Base-by-base conservation (phyloP, 2,113 vertebrate species). In the Takifugu bimaculatus region DNA sequence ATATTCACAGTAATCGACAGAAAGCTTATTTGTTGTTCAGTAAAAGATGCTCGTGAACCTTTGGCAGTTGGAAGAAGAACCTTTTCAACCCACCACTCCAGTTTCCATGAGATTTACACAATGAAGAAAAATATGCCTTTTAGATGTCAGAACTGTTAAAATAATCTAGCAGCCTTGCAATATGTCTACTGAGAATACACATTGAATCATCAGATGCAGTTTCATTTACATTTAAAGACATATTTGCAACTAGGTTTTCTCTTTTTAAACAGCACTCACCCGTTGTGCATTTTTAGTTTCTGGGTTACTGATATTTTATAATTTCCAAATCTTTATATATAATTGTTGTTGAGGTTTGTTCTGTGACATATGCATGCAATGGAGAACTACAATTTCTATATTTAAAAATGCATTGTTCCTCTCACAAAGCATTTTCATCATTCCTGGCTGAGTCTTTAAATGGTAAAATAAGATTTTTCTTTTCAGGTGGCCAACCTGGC, bases 401-500 rank as follows among this genome's bases (percentile, higher is more conserved):
- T 62, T 83, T 49, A 74, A 78, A 74, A 20, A 20, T 20, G 28
- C 54, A 28, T 66, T 43, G 49, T 67, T 62, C 32, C 35, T 48
- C 11, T 66, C 20, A 54, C 64, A 65, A 50, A 48, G 2, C 28
- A 14, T 57, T 3, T 47, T 13, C 47, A 1, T 4, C 4, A 57
- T 6, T 55, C 4, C 25, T 39, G 53, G 35, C 64, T 44, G 68
- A 52, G 61, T 26, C 25, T 43, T 60, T 39, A 61, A 57, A 28
- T 32, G 60, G 15, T 51, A 43, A 6, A 14, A n/a, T 48, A 20
- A 20, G 45, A 5, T 48, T 3, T 58, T 68, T 60, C n/a, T 45
- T 6, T 78, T 54, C 65, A 99, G 97, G 97, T 99, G 73, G 97
- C 97, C 77, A 99, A 99, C 87, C 83, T 99, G 85, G 96, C 97